Conservation (phyloP, 30 jellyfish, hydroid and myxozoan genomes). For the Turritopsis dohrnii region DNA sequence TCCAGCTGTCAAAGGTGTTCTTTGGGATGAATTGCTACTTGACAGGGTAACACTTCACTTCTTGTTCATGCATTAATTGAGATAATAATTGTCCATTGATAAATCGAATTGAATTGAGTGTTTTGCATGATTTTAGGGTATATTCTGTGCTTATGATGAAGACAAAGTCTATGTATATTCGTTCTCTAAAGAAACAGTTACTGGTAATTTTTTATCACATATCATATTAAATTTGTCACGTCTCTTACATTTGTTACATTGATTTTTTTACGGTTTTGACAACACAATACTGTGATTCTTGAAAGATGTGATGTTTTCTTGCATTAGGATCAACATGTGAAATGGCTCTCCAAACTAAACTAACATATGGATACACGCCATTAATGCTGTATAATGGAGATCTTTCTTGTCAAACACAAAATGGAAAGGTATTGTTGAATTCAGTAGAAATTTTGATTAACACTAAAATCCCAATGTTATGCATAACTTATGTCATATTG, state of each 20-base stretch:
- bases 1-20: constrained; percentile 70
- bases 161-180: constrained; percentile 55
- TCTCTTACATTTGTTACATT: neutral
- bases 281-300: too few species aligned
- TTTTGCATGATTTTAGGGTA: constrained; percentile 32
- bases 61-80: neutral
- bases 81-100: too few species aligned
- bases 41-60: constrained; percentile 45
- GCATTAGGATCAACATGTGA: constrained; percentile 44
- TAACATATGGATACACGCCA: constrained; percentile 74
- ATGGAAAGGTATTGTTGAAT: constrained; percentile 60
- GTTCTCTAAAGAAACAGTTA: constrained; percentile 26
- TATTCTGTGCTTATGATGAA: constrained; percentile 87
- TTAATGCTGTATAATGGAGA: constrained; percentile 81
- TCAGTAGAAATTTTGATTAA: neutral
- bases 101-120: neutral
- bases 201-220: too few species aligned
- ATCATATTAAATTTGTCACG: neutral
- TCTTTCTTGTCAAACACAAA: constrained; percentile 83
- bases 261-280: too few species aligned
- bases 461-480: too few species aligned
- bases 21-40: constrained; percentile 83
- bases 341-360: constrained; percentile 63
- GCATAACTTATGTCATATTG: too few species aligned
- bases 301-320: too few species aligned